These are phyloP conservation scores for Microcebus ravelobensis DNA, from an alignment of 2,113 vertebrate species.

Conservation along the genomic window DNA sequence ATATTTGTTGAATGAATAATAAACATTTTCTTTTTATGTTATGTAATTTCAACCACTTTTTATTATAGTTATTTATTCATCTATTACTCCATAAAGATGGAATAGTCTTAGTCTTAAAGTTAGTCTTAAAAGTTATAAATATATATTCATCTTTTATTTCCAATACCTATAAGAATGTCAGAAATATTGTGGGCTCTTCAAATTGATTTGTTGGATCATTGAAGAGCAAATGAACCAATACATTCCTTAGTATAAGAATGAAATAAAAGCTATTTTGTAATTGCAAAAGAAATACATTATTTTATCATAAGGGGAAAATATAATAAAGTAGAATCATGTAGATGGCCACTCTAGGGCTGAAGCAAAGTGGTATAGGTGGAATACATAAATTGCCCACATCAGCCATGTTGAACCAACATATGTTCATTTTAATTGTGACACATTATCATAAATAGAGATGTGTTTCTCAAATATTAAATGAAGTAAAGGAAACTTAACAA, in stretches of 20 bases:
- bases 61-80: background rate
- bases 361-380: background rate
- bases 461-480: background rate
- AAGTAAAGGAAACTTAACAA: background rate
- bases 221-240: background rate
- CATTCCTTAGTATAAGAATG: background rate
- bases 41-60: background rate
- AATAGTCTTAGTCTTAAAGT: background rate
- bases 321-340: background rate
- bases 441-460: background rate
- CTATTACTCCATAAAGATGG: background rate
- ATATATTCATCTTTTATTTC: background rate
- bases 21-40: background rate
- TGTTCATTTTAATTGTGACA: background rate
- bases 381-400: background rate
- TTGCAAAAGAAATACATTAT: background rate
- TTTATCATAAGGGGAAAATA: background rate
- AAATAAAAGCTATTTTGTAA: background rate
- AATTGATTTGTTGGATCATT: background rate
- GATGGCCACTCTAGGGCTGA: background rate
- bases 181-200: background rate
- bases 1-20: background rate
- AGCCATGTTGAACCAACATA: background rate
- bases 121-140: background rate
- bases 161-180: background rate